Percentiles rank a stretch among this genome's conserved stretches.
These are phyloP conservation scores for Scaeva pyrastri DNA, from an alignment of 2,888 invertebrate species.

Conservation along the genomic window DNA sequence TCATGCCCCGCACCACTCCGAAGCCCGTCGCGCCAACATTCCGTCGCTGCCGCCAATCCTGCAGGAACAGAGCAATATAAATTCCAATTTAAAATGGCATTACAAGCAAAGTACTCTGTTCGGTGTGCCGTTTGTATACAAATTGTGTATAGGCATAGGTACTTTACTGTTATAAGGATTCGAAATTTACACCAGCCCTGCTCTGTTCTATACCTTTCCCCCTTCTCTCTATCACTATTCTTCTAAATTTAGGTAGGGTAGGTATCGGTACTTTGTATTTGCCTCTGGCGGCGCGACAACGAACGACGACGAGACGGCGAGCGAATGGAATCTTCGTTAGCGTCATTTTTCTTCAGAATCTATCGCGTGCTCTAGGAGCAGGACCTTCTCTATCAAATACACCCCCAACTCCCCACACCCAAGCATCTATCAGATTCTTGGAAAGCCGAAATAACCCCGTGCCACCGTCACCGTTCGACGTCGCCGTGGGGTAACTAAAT, in stretches of 20 bases:
- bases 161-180: constrained; percentile 45
- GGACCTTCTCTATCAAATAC: constrained; percentile 18
- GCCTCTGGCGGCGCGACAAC: not conserved
- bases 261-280: not conserved
- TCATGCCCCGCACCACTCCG: not conserved
- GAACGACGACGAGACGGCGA: not conserved
- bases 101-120: constrained; percentile 57
- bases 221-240: not conserved
- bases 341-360: constrained; percentile 58
- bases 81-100: constrained; percentile 76
- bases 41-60: not conserved
- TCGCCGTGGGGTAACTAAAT: constrained; percentile 64
- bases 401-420: not conserved
- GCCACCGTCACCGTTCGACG: too few species aligned
- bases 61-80: constrained; percentile 63
- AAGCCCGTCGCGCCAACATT: too few species aligned
- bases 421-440: too few species aligned
- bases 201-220: not conserved
- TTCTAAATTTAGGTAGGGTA: not conserved
- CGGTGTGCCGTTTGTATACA: constrained; percentile 35
- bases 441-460: not conserved
- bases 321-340: constrained; percentile 65
- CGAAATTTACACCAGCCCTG: constrained; percentile 17
- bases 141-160: constrained; percentile 59
- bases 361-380: constrained; percentile 29